These are phyloP conservation scores for Antechinus flavipes DNA, from an alignment of 2,113 vertebrate species.

Conservation along the genomic window DNA sequence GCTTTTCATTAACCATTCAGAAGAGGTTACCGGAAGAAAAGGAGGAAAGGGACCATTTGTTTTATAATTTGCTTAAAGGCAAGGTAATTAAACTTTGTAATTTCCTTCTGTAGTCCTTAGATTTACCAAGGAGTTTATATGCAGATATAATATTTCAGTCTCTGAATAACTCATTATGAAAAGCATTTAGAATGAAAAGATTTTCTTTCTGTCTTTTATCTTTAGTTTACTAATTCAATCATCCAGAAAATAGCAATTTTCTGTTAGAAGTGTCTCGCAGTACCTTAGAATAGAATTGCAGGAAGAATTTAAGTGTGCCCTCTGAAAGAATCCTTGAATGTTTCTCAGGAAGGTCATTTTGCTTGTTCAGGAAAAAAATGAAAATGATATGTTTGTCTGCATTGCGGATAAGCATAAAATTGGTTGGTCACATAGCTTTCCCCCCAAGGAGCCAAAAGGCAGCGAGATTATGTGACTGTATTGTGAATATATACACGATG, in stretches of 20 bases:
- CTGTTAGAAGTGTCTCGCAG: neutral
- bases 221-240: constrained; percentile 54
- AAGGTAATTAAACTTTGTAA: constrained; percentile 50
- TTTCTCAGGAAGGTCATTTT: constrained; percentile 74
- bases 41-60: constrained; percentile 48
- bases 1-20: constrained; percentile 50
- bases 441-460: constrained; percentile 41
- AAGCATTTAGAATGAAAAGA: constrained; percentile 16
- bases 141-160: neutral
- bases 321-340: constrained; percentile 62
- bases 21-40: constrained; percentile 60
- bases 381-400: constrained; percentile 73
- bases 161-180: constrained; percentile 46
- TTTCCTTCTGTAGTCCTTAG: constrained; percentile 44
- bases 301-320: constrained; percentile 51
- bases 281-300: constrained; percentile 40
- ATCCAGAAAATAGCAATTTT: constrained; percentile 56
- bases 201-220: constrained; percentile 25
- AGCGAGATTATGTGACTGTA: constrained; percentile 46
- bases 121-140: constrained; percentile 34
- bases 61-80: constrained; percentile 58
- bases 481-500: constrained; percentile 58
- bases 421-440: constrained; percentile 32
- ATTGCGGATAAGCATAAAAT: constrained; percentile 76
- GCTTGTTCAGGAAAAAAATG: constrained; percentile 51